Conservation (phyloP, 2,888 invertebrate species). For the Thera britannica region DNA sequence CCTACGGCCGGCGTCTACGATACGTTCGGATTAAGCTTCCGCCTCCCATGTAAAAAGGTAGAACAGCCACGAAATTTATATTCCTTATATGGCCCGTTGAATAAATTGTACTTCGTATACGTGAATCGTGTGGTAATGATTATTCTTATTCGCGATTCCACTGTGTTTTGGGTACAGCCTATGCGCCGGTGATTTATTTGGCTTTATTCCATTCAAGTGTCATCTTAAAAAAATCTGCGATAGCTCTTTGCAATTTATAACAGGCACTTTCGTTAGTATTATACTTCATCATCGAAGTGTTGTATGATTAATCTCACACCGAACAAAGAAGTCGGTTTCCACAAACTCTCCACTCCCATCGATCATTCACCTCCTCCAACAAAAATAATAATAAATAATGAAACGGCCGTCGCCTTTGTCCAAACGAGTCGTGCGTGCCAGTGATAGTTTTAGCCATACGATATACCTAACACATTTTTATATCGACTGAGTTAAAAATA, state of each 20-base stretch:
- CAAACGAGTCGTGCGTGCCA: conserved; percentile 73
- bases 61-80: conserved; percentile 71
- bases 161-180: conserved; percentile 46
- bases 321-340: conserved; percentile 79
- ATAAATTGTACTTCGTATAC: conserved; percentile 72
- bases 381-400: conserved; percentile 82
- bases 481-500: conserved; percentile 53
- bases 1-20: conserved; percentile 67
- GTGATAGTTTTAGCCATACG: conserved; percentile 62
- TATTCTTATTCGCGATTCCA: conserved; percentile 52
- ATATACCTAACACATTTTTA: conserved; percentile 37
- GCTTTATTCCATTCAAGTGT: background rate
- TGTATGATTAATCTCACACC: conserved; percentile 77
- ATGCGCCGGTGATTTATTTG: background rate
- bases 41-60: conserved; percentile 67
- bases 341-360: conserved; percentile 72
- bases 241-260: conserved; percentile 66
- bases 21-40: conserved; percentile 67
- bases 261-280: conserved; percentile 61
- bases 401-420: conserved; percentile 70
- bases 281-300: conserved; percentile 68
- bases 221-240: conserved; percentile 48
- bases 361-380: conserved; percentile 79
- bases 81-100: conserved; percentile 69
- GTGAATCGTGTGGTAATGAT: conserved; percentile 66